phyloP scores from a whole-genome alignment of 2,113 vertebrate genomes.

The Gadus chalcogrammus region DNA sequence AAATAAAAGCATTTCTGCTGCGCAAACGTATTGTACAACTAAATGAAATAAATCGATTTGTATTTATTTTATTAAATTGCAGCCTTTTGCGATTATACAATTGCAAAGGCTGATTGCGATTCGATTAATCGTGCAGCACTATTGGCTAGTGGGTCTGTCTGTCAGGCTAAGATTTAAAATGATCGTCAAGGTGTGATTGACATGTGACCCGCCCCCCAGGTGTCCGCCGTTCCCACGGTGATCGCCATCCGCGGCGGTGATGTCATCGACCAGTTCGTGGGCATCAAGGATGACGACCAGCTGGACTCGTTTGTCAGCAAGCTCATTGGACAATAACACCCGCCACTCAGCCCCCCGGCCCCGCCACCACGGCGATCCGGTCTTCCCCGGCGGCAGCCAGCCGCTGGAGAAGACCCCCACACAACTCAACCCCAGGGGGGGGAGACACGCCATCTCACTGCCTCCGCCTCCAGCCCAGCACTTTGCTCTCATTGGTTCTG shows the following conservation, averaged over 20 bases:
- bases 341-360: conserved; percentile 21
- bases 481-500: conserved; percentile 7
- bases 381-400: not conserved
- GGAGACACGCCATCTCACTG: conserved; percentile 43
- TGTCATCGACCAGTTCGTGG: conserved; percentile 89
- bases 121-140: no score
- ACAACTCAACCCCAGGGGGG: conserved; percentile 30
- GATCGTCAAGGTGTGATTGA: no score
- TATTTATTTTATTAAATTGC: no score
- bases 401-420: conserved; percentile 15
- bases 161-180: no score
- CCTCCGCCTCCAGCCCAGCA: conserved; percentile 17
- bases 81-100: no score
- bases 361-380: not conserved
- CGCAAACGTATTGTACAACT: no score
- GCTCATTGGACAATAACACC: conserved; percentile 81
- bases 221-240: conserved; percentile 93
- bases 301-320: conserved; percentile 95
- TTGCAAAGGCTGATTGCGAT: no score
- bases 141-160: no score
- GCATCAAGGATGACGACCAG: conserved; percentile 93
- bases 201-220: conserved; percentile 66
- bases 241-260: conserved; percentile 89
- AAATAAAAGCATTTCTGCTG: no score
- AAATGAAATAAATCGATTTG: no score